phyloP scores from a whole-genome alignment of 2,113 vertebrate genomes.

The Microcebus ravelobensis region DNA sequence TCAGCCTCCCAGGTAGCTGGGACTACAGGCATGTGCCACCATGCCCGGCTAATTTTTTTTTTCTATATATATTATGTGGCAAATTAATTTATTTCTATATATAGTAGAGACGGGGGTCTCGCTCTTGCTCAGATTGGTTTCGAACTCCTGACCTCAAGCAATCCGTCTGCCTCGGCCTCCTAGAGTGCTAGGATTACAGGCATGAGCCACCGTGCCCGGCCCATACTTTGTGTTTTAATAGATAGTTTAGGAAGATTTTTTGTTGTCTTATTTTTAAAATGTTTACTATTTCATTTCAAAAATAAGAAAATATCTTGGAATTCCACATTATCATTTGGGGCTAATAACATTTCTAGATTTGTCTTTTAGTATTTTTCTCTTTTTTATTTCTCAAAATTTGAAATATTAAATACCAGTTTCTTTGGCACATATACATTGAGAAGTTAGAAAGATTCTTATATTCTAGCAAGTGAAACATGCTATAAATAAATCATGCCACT shows the following conservation, averaged over 20 bases:
- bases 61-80: too few relatives aligned
- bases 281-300: conserved; percentile 56
- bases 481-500: conserved; percentile 61
- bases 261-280: conserved; percentile 29
- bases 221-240: not conserved
- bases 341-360: conserved; percentile 52
- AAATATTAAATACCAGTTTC: conserved; percentile 46
- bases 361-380: conserved; percentile 26
- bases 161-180: too few relatives aligned
- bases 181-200: too few relatives aligned
- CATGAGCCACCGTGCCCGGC: too few relatives aligned
- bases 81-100: too few relatives aligned
- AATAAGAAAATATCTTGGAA: conserved; percentile 24
- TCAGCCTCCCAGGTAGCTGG: too few relatives aligned
- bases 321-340: conserved; percentile 29
- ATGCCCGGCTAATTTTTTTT: too few relatives aligned
- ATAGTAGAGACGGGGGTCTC: too few relatives aligned
- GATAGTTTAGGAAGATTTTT: not conserved
- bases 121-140: too few relatives aligned
- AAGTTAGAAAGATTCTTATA: conserved; percentile 51
- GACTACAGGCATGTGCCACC: too few relatives aligned
- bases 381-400: conserved; percentile 57
- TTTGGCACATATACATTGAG: conserved; percentile 25
- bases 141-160: too few relatives aligned
- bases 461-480: conserved; percentile 33